Evolutionary conservation across 2,113 vertebrate species (phyloP).

Genomic region (Capricornis sumatraensis): DNA sequence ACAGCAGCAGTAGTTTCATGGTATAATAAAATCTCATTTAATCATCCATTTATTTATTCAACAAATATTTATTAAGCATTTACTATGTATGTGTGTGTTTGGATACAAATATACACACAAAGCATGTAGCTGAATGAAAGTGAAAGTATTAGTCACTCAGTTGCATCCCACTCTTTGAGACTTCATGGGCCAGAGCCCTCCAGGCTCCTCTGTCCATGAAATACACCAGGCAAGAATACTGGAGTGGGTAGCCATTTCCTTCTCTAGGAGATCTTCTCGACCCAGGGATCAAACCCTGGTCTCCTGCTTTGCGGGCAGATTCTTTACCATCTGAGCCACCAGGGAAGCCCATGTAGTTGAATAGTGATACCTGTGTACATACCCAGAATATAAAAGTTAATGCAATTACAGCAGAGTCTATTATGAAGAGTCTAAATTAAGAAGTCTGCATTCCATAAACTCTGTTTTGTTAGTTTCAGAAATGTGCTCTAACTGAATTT

Average conservation of each 20-base stretch:
- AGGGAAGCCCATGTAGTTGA: too few species aligned
- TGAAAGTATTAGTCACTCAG: background rate
- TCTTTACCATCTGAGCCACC: too few species aligned
- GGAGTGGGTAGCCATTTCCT: background rate
- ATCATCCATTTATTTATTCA: constrained; percentile 1
- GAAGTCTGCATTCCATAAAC: background rate
- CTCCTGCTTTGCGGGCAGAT: background rate
- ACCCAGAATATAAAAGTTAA: too few species aligned
- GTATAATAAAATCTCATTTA: constrained; percentile 9
- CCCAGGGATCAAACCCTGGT: background rate
- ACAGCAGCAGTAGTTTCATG: background rate
- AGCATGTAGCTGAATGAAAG: background rate
- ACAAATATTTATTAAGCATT: background rate
- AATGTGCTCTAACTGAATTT: background rate
- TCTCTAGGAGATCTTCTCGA: background rate
- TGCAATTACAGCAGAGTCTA: too few species aligned
- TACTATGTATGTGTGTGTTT: background rate
- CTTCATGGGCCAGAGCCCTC: background rate
- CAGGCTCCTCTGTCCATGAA: background rate
- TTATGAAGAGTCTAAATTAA: background rate
- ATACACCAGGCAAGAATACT: background rate
- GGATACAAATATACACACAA: background rate
- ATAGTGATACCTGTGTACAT: too few species aligned
- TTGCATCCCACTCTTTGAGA: background rate
- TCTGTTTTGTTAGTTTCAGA: background rate